A percentile compares a stretch with the other conserved stretches of the same genome.
Evolutionary conservation across 2,113 vertebrate genomes (phyloP).

Genomic region (Neotoma lepida): DNA sequence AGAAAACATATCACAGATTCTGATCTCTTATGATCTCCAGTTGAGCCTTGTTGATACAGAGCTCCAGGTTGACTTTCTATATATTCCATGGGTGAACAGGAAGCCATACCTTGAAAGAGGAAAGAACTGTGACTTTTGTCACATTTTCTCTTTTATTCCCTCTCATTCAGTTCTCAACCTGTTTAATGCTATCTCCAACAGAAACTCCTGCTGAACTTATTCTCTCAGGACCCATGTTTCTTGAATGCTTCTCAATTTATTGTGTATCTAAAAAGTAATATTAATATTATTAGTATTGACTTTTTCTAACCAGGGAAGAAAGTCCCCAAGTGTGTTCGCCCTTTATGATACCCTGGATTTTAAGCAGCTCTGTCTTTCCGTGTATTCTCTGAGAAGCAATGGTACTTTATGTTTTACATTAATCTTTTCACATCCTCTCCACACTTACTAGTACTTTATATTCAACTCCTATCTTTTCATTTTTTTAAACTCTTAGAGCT

Average conservation of each 20-base stretch:
- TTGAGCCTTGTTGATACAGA: not conserved
- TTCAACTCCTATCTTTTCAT: conserved; percentile 13
- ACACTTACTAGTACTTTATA: not conserved
- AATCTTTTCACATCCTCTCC: not conserved
- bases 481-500: conserved; percentile 47
- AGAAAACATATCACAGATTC: no score
- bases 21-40: not conserved
- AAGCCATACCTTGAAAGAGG: not conserved
- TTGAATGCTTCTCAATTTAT: not conserved
- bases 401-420: not conserved
- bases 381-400: not conserved
- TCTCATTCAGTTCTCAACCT: not conserved
- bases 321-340: not conserved
- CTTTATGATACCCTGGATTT: conserved; percentile 29
- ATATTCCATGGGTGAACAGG: not conserved
- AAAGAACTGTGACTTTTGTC: not conserved
- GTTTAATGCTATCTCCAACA: conserved; percentile 1
- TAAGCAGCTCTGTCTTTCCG: not conserved
- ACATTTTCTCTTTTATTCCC: not conserved
- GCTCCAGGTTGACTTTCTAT: not conserved
- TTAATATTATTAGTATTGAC: not conserved
- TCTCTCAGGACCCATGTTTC: not conserved
- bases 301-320: conserved; percentile 21
- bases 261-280: not conserved
- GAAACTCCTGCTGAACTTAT: conserved; percentile 14